phyloP scores from a whole-genome alignment of 2,888 invertebrate species.

The Heteromurus nitidus region DNA sequence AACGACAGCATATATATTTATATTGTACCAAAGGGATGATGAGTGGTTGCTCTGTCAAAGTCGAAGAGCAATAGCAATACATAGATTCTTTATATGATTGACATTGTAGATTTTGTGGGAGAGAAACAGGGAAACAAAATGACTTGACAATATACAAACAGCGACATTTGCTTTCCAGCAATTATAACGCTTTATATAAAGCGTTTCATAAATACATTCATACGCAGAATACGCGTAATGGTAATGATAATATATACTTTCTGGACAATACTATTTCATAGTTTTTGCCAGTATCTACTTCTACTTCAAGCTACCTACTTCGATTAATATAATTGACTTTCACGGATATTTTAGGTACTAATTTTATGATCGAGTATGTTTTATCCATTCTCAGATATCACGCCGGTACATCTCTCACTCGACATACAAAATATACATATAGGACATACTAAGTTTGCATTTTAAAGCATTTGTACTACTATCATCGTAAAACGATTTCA shows the following conservation, averaged over 20 bases:
- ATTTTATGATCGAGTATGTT: background rate
- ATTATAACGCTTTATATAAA: no score
- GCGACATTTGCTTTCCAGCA: no score
- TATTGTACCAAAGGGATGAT: background rate
- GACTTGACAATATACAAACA: no score
- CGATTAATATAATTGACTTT: no score
- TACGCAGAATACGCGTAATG: no score
- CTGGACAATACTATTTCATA: no score
- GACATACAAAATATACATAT: background rate
- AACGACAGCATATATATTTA: background rate
- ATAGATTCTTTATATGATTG: background rate
- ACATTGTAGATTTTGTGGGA: background rate
- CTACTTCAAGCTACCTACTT: no score
- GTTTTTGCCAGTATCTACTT: no score
- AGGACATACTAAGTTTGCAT: conserved; percentile 34
- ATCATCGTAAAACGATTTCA: conserved; percentile 35
- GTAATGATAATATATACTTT: no score
- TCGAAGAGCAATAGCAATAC: background rate
- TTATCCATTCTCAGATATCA: background rate
- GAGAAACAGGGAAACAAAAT: no score
- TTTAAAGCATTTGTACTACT: conserved; percentile 55
- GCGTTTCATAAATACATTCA: no score
- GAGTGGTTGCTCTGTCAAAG: background rate
- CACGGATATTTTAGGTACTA: no score
- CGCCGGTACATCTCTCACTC: background rate